Base-by-base conservation (phyloP, 92 coral and sea anemone genomes). In the Porites evermanni region DNA sequence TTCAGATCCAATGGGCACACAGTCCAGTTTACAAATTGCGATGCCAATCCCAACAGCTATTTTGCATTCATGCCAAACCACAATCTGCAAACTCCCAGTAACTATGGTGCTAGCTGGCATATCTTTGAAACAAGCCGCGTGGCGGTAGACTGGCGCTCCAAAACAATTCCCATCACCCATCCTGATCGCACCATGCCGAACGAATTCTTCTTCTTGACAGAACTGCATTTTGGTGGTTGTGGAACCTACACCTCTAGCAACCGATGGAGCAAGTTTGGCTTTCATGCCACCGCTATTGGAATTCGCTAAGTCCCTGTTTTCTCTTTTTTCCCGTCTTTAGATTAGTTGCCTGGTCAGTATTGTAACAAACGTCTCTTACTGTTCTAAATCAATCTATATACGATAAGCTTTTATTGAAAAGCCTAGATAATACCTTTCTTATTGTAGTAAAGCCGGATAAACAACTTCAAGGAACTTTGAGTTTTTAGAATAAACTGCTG, bases 171-270 rank as follows among this genome's bases (percentile, higher is more conserved):
- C 14, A 50, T 72, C 18, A 19, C 3, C 60, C 74, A 77, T 60
- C 79, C 92, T 3, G 79, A 50, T 23, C 92, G 92, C 67, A 73
- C 52, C 17, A 67, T 87, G 72, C 91, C 93, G 3, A 71, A 74
- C 53, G 84, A 91, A 12, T 91, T 69, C 85, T 87, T 92, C 77
- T 85, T 92, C 90, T 77, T 92, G 19, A 92, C 95, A 50, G 95
- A 92, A 86, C 23, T 92, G 77, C 95, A 92, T 53, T 89, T 92
- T 64, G 95, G 95, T 19, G 95, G 95, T 23, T 92, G 95, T 64
- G 95, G 95, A 21, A 72, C 84, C 64, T 92, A 92, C 86, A 92
- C 92, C 0, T 89, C 95, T 56, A 92, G 92, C 78, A 77, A 92
- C 79, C 95, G 95, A 59, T 89, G 92, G 95, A 72, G 52, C 76